Evolutionary conservation across 2,797 vertebrate genomes (phyloP).

Genomic region (Synanceia verrucosa): DNA sequence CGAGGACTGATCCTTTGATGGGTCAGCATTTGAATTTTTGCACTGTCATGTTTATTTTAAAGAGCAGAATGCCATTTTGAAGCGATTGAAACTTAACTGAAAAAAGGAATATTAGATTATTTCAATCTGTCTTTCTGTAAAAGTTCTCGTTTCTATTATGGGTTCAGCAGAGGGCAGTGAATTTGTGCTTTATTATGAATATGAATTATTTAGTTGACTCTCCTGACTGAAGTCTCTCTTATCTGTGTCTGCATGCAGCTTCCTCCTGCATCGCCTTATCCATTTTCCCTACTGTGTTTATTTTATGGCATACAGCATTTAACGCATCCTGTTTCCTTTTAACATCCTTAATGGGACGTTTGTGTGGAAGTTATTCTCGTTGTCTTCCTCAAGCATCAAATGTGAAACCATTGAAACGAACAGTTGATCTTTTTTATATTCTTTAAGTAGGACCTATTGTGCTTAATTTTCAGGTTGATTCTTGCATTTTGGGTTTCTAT

Average conservation of each 20-base stretch:
- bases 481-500: no score
- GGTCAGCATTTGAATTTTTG: conserved; percentile 27
- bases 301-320: not conserved
- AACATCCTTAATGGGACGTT: not conserved
- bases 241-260: conserved; percentile 7
- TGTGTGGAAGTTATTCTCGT: not conserved
- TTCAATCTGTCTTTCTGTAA: not conserved
- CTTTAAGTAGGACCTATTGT: no score
- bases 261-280: not conserved
- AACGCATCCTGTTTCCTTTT: not conserved
- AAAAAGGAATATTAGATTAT: not conserved
- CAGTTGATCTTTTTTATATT: no score
- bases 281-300: not conserved
- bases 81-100: not conserved
- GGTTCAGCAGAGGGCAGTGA: conserved; percentile 64
- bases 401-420: not conserved
- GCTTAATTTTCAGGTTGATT: no score
- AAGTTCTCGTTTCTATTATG: conserved; percentile 17
- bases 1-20: conserved; percentile 6
- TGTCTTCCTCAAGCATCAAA: not conserved
- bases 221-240: not conserved
- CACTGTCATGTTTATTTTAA: conserved; percentile 33
- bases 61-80: conserved; percentile 14
- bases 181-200: conserved; percentile 48
- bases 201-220: conserved; percentile 60